Evolutionary conservation across 2,888 invertebrate genomes (phyloP), one percentile per base, ranked within the genome.

Genomic region (Ceriagrion tenellum): DNA sequence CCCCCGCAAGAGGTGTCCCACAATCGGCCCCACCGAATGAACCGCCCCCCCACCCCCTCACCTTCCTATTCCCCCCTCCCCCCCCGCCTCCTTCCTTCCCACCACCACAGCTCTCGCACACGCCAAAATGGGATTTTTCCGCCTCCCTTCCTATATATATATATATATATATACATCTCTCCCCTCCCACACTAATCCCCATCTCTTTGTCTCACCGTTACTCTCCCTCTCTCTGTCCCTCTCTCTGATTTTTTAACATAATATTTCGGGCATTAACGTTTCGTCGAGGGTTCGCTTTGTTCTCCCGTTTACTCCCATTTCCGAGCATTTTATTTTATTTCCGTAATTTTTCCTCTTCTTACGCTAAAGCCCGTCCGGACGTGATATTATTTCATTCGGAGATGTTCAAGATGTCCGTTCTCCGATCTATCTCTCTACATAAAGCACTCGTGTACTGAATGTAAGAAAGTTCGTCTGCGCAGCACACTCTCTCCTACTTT

Each of bases 201-300:
- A 56, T 59, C 23, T n/a, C n/a, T n/a, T n/a, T n/a, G n/a, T n/a
- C 23, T 91, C 59, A 20, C 59, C 56, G 30, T 59, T 90, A 23
- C 12, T n/a, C 30, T 12, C 90, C 16, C 90, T 23, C 13, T 59
- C 30, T 59, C 90, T 56, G 18, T 0, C 90, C 10, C 55, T 23
- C n/a, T 59, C 55, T 59, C 90, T 56, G 56, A 59, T 91, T 91
- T 91, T 47, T 26, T 55, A 56, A 20, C 59, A 30, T 91, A 56
- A 91, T 91, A 59, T 59, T 59, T 59, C 40, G 6, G 69, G 35
- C 35, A 81, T 35, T 81, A 35, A 30, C 81, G 35, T 81, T 81
- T 18, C 81, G 81, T 16, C 35, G 13, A 0, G 8, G 18, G 81
- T 35, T 30, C 16, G 13, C 30, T 81, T 81, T 81, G 81, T 81